A percentile compares a stretch with the other conserved stretches of the same genome.
phyloP scores from a whole-genome alignment of 2,797 vertebrate genomes.

The Malacoraja senta region DNA sequence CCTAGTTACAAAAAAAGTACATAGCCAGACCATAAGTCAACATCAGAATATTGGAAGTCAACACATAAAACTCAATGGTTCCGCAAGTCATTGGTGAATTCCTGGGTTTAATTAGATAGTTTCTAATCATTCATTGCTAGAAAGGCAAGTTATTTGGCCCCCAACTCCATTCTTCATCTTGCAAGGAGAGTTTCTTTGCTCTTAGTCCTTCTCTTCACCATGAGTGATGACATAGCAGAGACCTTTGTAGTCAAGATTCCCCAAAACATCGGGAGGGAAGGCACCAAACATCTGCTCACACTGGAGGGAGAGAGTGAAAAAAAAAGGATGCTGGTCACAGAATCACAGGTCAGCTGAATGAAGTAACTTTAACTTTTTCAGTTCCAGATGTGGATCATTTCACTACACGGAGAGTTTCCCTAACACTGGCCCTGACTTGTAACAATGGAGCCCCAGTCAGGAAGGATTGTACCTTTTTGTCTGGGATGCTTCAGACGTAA shows the following conservation, averaged over 20 bases:
- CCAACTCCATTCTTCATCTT: not conserved
- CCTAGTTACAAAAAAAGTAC: not conserved
- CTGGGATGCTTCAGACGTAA: not conserved
- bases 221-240: conserved; percentile 76
- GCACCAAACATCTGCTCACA: conserved; percentile 72
- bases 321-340: not conserved
- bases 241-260: conserved; percentile 73
- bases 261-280: conserved; percentile 65
- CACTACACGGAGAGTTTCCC: not conserved
- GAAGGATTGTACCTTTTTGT: not conserved
- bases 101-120: not conserved
- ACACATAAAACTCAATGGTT: not conserved
- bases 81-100: too few relatives aligned
- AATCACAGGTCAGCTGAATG: not conserved
- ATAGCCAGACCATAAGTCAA: not conserved
- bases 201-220: conserved; percentile 73
- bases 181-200: conserved; percentile 41
- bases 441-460: not conserved
- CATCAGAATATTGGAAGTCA: not conserved
- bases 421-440: not conserved
- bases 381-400: too few relatives aligned
- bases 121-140: not conserved
- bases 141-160: not conserved
- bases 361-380: not conserved
- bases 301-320: conserved; percentile 50